Conservation (phyloP, 2,888 invertebrate genomes). For the Sarcophaga caerulescens region DNA sequence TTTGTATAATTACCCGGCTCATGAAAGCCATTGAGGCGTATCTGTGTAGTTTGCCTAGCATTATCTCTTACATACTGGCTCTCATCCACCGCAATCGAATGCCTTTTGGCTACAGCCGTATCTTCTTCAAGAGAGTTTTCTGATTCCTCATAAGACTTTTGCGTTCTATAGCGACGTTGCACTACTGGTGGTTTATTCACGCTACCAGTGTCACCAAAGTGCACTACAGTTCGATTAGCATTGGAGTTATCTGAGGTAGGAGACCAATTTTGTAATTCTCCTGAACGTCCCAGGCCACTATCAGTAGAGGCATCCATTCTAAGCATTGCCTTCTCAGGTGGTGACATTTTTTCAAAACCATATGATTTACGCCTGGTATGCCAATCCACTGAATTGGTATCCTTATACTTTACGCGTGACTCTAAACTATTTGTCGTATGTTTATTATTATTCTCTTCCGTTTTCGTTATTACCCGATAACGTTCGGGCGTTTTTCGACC, state of each 20-base stretch:
- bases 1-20: constrained; percentile 40
- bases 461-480: constrained; percentile 2
- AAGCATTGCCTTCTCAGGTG: constrained; percentile 78
- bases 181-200: constrained; percentile 34
- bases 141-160: constrained; percentile 58
- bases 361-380: constrained; percentile 89
- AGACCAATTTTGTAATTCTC: constrained; percentile 84
- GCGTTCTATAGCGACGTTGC: constrained; percentile 68
- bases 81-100: constrained; percentile 84
- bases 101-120: constrained; percentile 80
- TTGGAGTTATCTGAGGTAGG: constrained; percentile 74
- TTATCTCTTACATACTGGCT: constrained; percentile 81
- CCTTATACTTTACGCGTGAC: constrained; percentile 75
- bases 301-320: constrained; percentile 89
- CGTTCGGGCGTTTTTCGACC: constrained; percentile 38
- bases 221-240: constrained; percentile 77
- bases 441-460: constrained; percentile 36
- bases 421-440: constrained; percentile 78
- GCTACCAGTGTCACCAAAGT: constrained; percentile 74
- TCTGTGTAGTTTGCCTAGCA: constrained; percentile 78
- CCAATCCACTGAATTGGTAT: constrained; percentile 83
- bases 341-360: constrained; percentile 85
- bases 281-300: constrained; percentile 88
- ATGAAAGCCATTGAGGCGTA: constrained; percentile 77
- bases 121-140: constrained; percentile 61